Percentiles rank a stretch among this genome's conserved stretches.
phyloP scores from a whole-genome alignment of 2,113 vertebrate genomes.

The Eublepharis macularius region DNA sequence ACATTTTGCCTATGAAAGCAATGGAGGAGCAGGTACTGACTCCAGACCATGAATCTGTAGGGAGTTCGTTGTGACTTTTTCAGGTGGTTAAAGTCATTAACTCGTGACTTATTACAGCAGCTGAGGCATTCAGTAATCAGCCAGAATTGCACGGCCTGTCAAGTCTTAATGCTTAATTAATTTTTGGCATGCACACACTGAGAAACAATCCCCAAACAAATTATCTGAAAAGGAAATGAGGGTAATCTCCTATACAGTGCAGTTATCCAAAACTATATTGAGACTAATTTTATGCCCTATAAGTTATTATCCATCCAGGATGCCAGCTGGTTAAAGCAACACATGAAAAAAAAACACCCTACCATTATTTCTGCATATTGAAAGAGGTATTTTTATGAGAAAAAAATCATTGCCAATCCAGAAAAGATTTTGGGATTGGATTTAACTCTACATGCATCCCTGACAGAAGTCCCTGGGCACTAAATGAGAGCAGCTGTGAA shows the following conservation, averaged over 20 bases:
- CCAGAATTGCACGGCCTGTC: conserved; percentile 57
- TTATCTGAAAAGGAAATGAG: conserved; percentile 53
- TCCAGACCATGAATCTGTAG: conserved; percentile 55
- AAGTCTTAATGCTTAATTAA: conserved; percentile 70
- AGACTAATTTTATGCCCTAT: not conserved
- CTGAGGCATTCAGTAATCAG: conserved; percentile 67
- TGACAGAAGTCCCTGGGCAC: conserved; percentile 33
- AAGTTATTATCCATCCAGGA: not conserved
- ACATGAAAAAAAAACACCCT: not conserved
- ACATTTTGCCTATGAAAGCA: conserved; percentile 24
- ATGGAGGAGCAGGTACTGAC: conserved; percentile 48
- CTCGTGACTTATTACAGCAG: conserved; percentile 68
- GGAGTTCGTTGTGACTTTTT: conserved; percentile 64
- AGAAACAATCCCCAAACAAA: conserved; percentile 57
- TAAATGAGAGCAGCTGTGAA: conserved; percentile 11
- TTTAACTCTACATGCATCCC: conserved; percentile 5
- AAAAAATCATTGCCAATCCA: not conserved
- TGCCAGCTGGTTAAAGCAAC: not conserved
- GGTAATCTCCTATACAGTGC: conserved; percentile 39
- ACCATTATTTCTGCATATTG: not conserved
- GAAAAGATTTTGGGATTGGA: conserved; percentile 28
- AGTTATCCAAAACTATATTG: conserved; percentile 14
- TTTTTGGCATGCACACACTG: conserved; percentile 67
- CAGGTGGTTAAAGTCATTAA: conserved; percentile 70
- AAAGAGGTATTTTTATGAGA: not conserved